phyloP scores from a whole-genome alignment of 2,888 invertebrate genomes.

The Agrotis puta region DNA sequence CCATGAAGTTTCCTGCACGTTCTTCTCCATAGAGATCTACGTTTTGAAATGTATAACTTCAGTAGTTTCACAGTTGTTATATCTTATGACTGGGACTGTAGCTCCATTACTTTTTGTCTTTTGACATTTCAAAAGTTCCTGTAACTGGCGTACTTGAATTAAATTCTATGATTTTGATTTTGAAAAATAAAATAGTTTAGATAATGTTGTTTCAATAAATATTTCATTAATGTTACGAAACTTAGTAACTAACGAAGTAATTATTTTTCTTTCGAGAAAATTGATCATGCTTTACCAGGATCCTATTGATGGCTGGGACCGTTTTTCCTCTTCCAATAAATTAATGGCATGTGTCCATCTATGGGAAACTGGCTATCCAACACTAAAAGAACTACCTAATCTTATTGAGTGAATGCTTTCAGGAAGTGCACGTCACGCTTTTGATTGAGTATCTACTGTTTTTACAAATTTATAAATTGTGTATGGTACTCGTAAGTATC shows the following conservation, averaged over 20 bases:
- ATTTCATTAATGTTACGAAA: not conserved
- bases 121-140: too few relatives aligned
- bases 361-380: constrained; percentile 39
- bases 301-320: constrained; percentile 4
- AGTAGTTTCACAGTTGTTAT: too few relatives aligned
- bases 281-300: not conserved
- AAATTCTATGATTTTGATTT: too few relatives aligned
- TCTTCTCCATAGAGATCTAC: too few relatives aligned
- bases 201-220: not conserved
- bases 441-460: too few relatives aligned
- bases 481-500: too few relatives aligned
- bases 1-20: too few relatives aligned
- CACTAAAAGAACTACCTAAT: constrained; percentile 40
- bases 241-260: not conserved
- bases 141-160: not conserved
- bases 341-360: constrained; percentile 26
- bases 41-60: too few relatives aligned
- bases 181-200: not conserved
- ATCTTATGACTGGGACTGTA: too few relatives aligned
- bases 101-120: too few relatives aligned
- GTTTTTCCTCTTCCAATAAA: constrained; percentile 16
- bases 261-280: not conserved
- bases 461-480: too few relatives aligned
- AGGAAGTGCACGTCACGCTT: constrained; percentile 7
- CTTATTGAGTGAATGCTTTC: constrained; percentile 22